Percentiles rank a stretch among this genome's conserved stretches.
These are phyloP conservation scores for Oenanthe oenanthe DNA, from an alignment of 2,113 vertebrate species.

Conservation along the genomic window DNA sequence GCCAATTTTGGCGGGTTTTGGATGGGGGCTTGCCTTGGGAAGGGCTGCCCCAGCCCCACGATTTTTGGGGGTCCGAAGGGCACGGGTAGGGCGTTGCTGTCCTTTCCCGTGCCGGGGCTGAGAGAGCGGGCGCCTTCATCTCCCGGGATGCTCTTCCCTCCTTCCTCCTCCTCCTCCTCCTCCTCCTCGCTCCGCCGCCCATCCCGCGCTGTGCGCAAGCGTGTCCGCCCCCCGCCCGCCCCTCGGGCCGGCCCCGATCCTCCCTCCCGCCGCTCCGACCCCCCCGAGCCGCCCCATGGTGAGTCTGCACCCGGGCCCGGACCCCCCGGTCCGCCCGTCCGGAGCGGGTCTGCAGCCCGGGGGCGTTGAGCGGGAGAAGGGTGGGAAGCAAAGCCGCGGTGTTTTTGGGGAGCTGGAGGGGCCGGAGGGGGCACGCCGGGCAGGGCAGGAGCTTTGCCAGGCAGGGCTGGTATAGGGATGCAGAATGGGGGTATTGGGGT, in stretches of 20 bases:
- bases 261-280: neutral
- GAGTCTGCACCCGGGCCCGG: neutral
- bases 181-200: neutral
- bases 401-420: neutral
- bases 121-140: neutral
- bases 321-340: neutral
- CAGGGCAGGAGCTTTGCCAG: neutral
- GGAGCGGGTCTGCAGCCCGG: neutral
- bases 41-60: neutral
- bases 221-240: neutral
- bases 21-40: too few relatives aligned
- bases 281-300: neutral
- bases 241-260: neutral
- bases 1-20: neutral
- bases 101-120: neutral
- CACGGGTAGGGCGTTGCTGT: rapidly evolving
- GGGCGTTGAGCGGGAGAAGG: neutral
- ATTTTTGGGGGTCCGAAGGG: neutral
- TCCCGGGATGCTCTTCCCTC: neutral
- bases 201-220: neutral
- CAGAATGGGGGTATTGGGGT: rapidly evolving
- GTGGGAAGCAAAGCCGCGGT: neutral
- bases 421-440: neutral
- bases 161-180: neutral
- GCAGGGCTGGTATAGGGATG: neutral